Conservation (phyloP, 2,113 vertebrate genomes). For the Cnemophilus loriae region DNA sequence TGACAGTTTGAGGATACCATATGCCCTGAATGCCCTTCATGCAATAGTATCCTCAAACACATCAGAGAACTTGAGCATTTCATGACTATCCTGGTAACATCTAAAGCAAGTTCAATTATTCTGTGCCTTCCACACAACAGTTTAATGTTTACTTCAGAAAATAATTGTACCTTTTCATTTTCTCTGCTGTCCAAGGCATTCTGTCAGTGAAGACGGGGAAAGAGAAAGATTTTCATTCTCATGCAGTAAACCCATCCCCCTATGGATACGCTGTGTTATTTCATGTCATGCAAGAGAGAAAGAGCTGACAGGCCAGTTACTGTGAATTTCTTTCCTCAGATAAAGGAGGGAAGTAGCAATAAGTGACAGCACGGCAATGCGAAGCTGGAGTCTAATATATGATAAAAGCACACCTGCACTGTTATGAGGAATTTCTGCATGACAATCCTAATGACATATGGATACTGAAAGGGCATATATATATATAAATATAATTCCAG, state of each 20-base stretch:
- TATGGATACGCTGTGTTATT: background rate
- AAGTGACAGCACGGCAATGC: background rate
- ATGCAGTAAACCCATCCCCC: background rate
- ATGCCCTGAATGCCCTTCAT: conserved; percentile 16
- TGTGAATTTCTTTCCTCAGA: background rate
- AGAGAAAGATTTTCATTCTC: background rate
- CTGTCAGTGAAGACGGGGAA: background rate
- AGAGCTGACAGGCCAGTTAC: background rate
- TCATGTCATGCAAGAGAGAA: background rate
- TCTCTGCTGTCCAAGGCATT: background rate
- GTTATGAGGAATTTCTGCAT: background rate
- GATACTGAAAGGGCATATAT: background rate
- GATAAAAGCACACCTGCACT: background rate
- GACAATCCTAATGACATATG: background rate
- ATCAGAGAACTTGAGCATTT: background rate
- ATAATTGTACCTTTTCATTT: background rate
- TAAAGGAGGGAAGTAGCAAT: background rate
- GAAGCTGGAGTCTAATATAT: background rate
- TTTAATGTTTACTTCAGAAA: background rate
- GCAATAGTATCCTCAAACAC: background rate
- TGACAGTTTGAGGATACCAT: conserved; percentile 19
- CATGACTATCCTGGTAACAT: background rate
- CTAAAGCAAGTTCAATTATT: background rate
- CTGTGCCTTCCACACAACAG: background rate
- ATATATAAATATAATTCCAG: background rate